Conservation (phyloP, 2,888 invertebrate genomes). For the Hoplodrina ambigua region DNA sequence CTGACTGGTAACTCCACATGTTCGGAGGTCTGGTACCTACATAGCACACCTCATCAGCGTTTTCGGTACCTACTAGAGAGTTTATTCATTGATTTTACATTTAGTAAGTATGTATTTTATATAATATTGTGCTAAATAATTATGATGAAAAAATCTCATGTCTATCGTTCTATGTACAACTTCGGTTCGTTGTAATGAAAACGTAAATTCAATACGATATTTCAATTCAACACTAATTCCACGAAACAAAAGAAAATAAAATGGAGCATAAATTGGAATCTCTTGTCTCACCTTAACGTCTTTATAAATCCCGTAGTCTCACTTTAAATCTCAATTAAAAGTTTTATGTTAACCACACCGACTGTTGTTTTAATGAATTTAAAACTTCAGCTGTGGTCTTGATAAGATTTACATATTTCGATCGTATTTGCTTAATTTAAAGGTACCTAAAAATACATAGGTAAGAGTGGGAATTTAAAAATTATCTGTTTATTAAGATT, state of each 20-base stretch:
- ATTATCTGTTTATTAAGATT: no score
- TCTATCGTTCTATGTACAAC: not conserved
- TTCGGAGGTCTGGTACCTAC: no score
- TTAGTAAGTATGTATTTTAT: no score
- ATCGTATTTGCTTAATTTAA: not conserved
- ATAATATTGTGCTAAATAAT: no score
- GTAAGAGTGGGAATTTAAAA: not conserved
- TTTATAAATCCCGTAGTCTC: conserved; percentile 25
- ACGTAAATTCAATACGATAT: not conserved
- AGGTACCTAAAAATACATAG: not conserved
- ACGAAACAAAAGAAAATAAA: conserved; percentile 18
- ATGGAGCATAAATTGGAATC: conserved; percentile 29
- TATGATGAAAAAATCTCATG: no score
- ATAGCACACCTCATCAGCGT: no score
- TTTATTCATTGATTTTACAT: no score
- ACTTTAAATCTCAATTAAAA: conserved; percentile 51
- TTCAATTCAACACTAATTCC: no score
- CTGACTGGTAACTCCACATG: no score
- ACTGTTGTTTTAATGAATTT: conserved; percentile 42
- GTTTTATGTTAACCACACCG: conserved; percentile 37
- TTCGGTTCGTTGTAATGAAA: not conserved
- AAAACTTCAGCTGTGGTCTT: conserved; percentile 12
- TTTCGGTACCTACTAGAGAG: no score
- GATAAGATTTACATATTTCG: conserved; percentile 5
- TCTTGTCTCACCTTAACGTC: conserved; percentile 1